A percentile compares a stretch with the other conserved stretches of the same genome.
These are phyloP conservation scores for Agrochola lota DNA, from an alignment of 2,888 invertebrate genomes.

Conservation along the genomic window DNA sequence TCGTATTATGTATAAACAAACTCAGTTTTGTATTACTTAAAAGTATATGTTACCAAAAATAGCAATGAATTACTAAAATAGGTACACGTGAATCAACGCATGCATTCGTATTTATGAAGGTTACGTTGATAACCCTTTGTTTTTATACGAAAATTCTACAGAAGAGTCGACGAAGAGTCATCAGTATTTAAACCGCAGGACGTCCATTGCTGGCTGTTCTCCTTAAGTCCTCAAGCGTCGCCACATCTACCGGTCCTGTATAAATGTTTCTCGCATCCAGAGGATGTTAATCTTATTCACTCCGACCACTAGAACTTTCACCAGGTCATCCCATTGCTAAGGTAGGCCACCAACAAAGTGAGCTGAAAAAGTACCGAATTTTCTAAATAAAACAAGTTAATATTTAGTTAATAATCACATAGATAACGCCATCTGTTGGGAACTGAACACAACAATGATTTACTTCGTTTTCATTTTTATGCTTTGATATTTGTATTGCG, in stretches of 20 bases:
- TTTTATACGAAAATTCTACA: not conserved
- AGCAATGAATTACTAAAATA: not conserved
- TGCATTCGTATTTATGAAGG: not conserved
- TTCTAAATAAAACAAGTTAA: not conserved
- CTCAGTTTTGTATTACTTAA: not conserved
- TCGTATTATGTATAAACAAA: not conserved
- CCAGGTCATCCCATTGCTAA: not conserved
- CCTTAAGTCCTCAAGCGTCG: not conserved
- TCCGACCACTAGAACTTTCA: no score
- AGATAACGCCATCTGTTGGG: slow-evolving; percentile 33
- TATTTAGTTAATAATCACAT: no score
- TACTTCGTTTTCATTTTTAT: not conserved
- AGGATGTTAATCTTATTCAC: not conserved
- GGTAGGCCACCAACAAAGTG: not conserved
- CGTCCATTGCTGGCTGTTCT: not conserved
- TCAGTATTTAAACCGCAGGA: not conserved
- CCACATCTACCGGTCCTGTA: not conserved
- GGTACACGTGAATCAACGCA: not conserved
- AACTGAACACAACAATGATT: not conserved
- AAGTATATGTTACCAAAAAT: not conserved
- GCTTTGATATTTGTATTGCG: not conserved
- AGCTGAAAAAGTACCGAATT: not conserved
- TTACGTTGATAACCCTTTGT: slow-evolving; percentile 6
- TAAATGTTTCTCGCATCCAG: not conserved
- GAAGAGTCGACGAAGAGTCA: not conserved